Evolutionary conservation across 2,797 vertebrate genomes (phyloP), one percentile per base, ranked within the genome.

Genomic region (Manis pentadactyla): DNA sequence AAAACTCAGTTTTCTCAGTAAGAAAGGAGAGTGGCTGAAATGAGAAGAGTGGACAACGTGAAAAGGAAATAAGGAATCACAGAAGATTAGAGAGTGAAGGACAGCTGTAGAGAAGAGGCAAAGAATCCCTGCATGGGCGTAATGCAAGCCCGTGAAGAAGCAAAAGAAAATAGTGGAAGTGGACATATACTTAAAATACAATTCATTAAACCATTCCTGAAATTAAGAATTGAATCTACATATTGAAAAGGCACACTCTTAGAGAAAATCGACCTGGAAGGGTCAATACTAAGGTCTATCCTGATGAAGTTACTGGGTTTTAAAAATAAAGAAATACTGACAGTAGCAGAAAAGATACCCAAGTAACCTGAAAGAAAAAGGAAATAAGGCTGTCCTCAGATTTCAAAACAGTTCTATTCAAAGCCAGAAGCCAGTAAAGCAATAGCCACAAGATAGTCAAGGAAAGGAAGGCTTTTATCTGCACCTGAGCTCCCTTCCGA

Each of bases 301-400:
- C 73, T 63, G 90, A 92, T 90, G 39, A 92, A 93, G 53, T 94
- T 69, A 75, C 15, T 18, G 31, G 37, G 61, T 61, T 93, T 93
- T n/a, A 49, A 89, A 85, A 71, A 61, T 46, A 55, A 93, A 74
- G 17, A 71, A 81, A 86, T 51, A 82, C 25, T 66, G 37, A 68
- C 8, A 18, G 49, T 10, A n/a, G 64, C 21, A 77, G 46, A 71
- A 79, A 85, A 91, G n/a, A 64, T n/a, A 74, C 8, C 51, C 69
- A 57, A 53, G 31, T 64, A 71, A 85, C 37, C 94, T 42, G 34
- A 0, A 3, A 94, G 17, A 93, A 17, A 27, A 57, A 86, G 73
- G 31, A 59, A 63, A 31, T 15, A 85, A 87, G 27, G 15, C 42
- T 59, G 23, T n/a, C 23, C 19, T 57, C 31, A 37, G 63, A 91